These are phyloP conservation scores for Cossypha caffra DNA, from an alignment of 2,797 vertebrate genomes.

Conservation along the genomic window DNA sequence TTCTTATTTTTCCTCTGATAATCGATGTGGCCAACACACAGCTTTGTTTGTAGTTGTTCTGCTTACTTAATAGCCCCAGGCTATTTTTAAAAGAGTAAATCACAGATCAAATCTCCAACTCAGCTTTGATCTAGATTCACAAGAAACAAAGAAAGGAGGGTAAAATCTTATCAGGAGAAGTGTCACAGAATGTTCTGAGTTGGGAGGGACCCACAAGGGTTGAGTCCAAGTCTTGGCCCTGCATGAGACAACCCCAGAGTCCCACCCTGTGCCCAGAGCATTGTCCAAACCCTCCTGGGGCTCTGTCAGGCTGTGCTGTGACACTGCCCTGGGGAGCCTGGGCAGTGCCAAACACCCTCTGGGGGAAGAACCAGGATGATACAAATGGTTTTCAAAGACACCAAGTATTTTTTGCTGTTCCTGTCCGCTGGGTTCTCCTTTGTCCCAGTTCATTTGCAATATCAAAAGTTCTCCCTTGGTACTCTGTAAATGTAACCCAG, in stretches of 20 bases:
- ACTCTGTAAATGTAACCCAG: neutral
- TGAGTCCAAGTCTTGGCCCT: neutral
- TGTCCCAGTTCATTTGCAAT: neutral
- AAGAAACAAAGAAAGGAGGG: neutral
- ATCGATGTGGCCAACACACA: neutral
- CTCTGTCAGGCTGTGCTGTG: neutral
- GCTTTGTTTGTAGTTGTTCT: neutral
- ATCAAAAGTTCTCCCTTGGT: neutral
- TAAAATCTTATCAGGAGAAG: neutral
- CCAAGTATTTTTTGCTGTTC: neutral
- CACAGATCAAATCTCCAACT: neutral
- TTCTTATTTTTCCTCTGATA: neutral
- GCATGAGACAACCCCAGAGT: neutral
- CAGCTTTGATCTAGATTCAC: neutral
- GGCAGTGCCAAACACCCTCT: neutral
- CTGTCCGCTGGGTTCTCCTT: neutral
- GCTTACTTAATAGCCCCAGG: neutral
- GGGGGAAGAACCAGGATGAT: neutral
- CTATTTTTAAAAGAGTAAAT: neutral
- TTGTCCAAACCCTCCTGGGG: neutral
- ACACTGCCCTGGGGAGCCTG: neutral
- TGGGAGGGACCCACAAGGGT: neutral
- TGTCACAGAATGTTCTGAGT: neutral
- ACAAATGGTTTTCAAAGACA: neutral
- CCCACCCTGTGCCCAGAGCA: fast-evolving